A percentile compares a stretch with the other conserved stretches of the same genome.
Evolutionary conservation across 1,140 invertebrate genomes (phyloP).

Genomic region (Eulimnadia texana): DNA sequence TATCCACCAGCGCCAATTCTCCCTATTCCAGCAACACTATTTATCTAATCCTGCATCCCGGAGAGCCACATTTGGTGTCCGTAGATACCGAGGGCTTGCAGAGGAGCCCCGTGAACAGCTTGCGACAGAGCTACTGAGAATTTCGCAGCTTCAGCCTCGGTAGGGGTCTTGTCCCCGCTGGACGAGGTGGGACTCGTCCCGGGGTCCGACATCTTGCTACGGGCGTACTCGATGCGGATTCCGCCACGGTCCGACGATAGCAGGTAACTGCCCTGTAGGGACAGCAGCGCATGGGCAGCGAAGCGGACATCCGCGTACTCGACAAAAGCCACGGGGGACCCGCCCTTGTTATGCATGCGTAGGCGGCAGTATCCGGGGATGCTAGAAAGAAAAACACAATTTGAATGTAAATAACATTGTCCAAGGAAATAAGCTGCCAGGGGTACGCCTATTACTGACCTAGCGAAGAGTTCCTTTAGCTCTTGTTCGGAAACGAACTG

Average conservation of each 20-base stretch:
- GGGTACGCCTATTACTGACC: slow-evolving; percentile 37
- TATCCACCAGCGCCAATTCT: background rate
- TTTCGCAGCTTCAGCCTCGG: slow-evolving; percentile 6
- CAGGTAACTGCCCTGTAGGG: slow-evolving; percentile 84
- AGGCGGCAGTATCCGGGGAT: slow-evolving; percentile 93
- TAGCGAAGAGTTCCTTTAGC: slow-evolving; percentile 92
- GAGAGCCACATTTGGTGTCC: slow-evolving; percentile 8
- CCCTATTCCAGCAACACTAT: background rate
- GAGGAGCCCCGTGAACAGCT: slow-evolving; percentile 8
- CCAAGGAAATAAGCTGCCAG: background rate
- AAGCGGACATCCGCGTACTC: slow-evolving; percentile 84
- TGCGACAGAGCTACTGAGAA: slow-evolving; percentile 2
- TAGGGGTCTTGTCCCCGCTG: background rate
- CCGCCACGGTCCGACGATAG: slow-evolving; percentile 86
- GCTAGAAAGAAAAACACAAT: slow-evolving; percentile 41
- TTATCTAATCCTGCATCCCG: background rate
- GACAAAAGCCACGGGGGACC: slow-evolving; percentile 85
- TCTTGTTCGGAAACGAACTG: slow-evolving; percentile 93
- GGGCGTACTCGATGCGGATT: slow-evolving; percentile 95
- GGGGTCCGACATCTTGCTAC: slow-evolving; percentile 89
- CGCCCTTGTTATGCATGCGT: slow-evolving; percentile 89
- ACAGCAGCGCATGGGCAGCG: slow-evolving; percentile 75
- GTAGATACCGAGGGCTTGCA: slow-evolving; percentile 10
- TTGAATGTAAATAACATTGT: background rate
- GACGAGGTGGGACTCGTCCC: slow-evolving; percentile 21